Evolutionary conservation across 2,113 vertebrate species (phyloP).

Genomic region (Neogobius melanostomus): DNA sequence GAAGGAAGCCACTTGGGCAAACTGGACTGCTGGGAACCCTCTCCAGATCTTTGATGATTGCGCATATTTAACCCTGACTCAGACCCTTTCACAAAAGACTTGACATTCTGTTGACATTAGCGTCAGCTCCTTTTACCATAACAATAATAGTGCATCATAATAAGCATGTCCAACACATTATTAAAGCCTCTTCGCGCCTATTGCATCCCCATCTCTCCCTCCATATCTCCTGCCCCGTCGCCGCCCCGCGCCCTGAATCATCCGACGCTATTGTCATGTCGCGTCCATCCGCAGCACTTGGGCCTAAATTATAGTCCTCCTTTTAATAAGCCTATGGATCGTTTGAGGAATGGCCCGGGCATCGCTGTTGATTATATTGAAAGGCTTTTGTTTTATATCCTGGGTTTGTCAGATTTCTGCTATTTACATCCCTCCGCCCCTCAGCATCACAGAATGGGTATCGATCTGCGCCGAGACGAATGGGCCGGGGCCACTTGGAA

Average conservation of each 20-base stretch:
- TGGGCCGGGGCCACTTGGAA: constrained; percentile 43
- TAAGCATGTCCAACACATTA: background rate
- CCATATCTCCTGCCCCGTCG: constrained; percentile 30
- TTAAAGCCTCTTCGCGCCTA: background rate
- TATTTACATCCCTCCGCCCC: constrained; percentile 71
- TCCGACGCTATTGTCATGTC: constrained; percentile 53
- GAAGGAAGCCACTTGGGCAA: too few species aligned
- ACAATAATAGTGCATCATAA: background rate
- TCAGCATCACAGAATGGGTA: constrained; percentile 57
- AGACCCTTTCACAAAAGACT: background rate
- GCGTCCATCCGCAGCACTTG: constrained; percentile 13
- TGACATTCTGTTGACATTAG: background rate
- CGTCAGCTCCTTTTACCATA: background rate
- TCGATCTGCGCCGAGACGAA: constrained; percentile 67
- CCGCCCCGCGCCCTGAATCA: constrained; percentile 58
- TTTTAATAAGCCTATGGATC: constrained; percentile 77
- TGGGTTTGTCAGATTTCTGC: constrained; percentile 71
- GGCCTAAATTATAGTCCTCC: constrained; percentile 64
- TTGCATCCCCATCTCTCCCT: constrained; percentile 1
- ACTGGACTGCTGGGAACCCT: too few species aligned
- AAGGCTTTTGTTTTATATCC: constrained; percentile 73
- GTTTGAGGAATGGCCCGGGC: constrained; percentile 53
- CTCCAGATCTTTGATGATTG: too few species aligned
- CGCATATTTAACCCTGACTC: background rate
- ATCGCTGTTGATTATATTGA: constrained; percentile 71